These are phyloP conservation scores for Ganaspis brasiliensis DNA, from an alignment of 2,888 invertebrate species.

Conservation along the genomic window DNA sequence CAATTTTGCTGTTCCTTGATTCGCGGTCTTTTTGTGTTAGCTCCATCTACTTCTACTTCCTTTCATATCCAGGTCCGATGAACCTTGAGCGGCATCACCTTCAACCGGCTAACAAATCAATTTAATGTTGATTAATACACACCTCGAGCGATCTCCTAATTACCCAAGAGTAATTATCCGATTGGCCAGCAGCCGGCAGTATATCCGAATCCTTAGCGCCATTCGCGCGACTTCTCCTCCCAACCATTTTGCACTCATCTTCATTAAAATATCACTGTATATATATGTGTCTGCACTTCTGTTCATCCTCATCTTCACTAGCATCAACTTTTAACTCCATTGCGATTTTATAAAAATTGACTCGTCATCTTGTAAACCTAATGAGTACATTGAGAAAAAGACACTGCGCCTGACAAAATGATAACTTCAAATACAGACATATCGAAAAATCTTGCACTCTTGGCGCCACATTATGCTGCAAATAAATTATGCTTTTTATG, in stretches of 20 bases:
- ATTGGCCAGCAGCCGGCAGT: conserved; percentile 67
- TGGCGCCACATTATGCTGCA: conserved; percentile 16
- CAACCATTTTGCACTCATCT: conserved; percentile 29
- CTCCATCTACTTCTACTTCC: conserved; percentile 49
- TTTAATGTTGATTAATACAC: conserved; percentile 75
- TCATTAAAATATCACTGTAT: conserved; percentile 18
- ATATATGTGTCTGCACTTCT: not conserved
- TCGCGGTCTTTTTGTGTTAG: conserved; percentile 49
- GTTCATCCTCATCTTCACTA: not conserved
- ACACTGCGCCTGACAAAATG: conserved; percentile 15
- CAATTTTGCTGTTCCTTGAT: conserved; percentile 40
- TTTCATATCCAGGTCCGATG: conserved; percentile 50
- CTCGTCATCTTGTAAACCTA: conserved; percentile 30
- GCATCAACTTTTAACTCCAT: not conserved
- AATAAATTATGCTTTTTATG: too few relatives aligned
- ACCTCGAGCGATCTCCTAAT: conserved; percentile 71
- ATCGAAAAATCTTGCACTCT: not conserved
- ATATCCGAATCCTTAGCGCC: conserved; percentile 59
- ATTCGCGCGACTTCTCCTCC: conserved; percentile 51
- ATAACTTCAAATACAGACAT: not conserved
- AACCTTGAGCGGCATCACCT: conserved; percentile 61
- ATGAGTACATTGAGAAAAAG: conserved; percentile 37
- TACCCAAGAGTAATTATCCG: conserved; percentile 72
- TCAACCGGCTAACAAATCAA: conserved; percentile 75
- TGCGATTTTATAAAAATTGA: conserved; percentile 25